Evolutionary conservation across 2,797 vertebrate species (phyloP), one percentile per base, ranked within the genome.

Genomic region (Zenarchopterus dispar): DNA sequence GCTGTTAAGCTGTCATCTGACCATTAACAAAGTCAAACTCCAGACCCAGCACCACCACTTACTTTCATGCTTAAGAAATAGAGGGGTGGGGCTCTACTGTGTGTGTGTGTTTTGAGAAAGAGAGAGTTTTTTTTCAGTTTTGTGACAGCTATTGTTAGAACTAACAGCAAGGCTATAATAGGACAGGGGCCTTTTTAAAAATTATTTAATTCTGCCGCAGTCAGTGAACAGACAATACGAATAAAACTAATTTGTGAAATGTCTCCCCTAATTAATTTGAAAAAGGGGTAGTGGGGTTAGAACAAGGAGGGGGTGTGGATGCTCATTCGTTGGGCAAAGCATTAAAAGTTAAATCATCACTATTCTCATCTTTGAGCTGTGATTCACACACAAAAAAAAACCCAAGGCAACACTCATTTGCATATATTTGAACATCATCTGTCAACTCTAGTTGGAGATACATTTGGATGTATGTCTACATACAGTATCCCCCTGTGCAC

Each of bases 1-100:
- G 91, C 91, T 93, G 92, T 91, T 93, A 91, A 90, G 89, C 87
- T 92, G 91, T 91, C 89, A 72, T 81, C 84, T 90, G 80, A 82
- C 85, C 75, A 92, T 91, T 91, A 93, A 88, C 88, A 91, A 90
- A 92, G 89, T 92, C 90, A 91, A 91, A 80, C 84, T 78, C 73
- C 78, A 84, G 59, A 78, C 81, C 74, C 61, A 41, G 79, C 77
- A 44, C 72, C 84, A 82, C 86, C 83, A 84, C 78, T 83, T 84
- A 85, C 83, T 79, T 67, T 70, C 75, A 78, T 81, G 61, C 73
- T 58, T 62, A 42, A 81, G 78, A 89, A 90, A 90, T 84, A 74
- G 82, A 82, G 54, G 80, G 80, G 77, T 70, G 68, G 78, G 66
- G 60, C 31, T 70, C 73, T 15, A 56, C 53, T 59, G 48, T 43